These are phyloP conservation scores for Hipposideros armiger DNA, from an alignment of 2,113 vertebrate species.

Conservation along the genomic window DNA sequence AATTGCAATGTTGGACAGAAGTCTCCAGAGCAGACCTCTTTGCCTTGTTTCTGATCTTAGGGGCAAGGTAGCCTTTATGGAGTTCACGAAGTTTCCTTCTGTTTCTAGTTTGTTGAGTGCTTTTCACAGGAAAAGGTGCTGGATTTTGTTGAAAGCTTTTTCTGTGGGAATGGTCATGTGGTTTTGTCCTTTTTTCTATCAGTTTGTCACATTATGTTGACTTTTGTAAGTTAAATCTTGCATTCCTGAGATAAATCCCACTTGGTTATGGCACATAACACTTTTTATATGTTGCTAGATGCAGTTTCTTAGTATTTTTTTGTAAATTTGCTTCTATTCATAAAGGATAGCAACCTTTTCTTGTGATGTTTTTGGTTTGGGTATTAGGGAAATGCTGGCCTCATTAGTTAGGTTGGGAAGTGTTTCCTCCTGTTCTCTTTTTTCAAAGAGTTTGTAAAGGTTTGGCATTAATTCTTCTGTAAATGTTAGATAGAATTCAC, in stretches of 20 bases:
- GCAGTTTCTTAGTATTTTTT: not conserved
- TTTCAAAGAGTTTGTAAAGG: not conserved
- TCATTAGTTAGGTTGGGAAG: not conserved
- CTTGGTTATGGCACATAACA: not conserved
- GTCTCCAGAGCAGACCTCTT: not conserved
- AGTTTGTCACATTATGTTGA: not conserved
- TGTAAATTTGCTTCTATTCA: constrained; percentile 6
- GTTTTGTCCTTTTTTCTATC: not conserved
- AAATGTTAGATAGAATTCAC: not conserved
- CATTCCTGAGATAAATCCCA: not conserved
- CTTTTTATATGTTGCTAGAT: not conserved
- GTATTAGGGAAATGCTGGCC: not conserved
- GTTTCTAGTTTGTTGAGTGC: not conserved
- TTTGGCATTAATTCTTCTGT: not conserved
- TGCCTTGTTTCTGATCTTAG: not conserved
- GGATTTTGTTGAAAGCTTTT: not conserved
- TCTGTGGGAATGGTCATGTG: not conserved
- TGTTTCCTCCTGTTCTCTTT: not conserved
- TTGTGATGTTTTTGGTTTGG: not conserved
- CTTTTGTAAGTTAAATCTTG: not conserved
- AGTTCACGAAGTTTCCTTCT: not conserved
- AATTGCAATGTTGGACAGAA: not conserved
- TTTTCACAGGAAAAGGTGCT: not conserved
- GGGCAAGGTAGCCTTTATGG: not conserved
- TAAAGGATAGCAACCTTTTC: not conserved